Percentiles rank a stretch among this genome's conserved stretches.
phyloP scores from a whole-genome alignment of 2,888 invertebrate species.

The Ochropacha duplaris region DNA sequence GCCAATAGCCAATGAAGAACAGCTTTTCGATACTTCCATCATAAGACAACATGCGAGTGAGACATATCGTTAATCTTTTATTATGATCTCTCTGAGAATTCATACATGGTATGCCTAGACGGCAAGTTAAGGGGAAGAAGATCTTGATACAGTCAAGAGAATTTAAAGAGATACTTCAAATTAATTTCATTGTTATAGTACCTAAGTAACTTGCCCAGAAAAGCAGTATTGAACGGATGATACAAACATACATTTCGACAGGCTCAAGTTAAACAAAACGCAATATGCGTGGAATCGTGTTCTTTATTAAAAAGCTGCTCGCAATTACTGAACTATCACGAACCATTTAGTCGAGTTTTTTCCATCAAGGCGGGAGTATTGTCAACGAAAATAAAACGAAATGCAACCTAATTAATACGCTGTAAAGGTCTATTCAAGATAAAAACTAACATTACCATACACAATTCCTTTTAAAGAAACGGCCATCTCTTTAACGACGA shows the following conservation, averaged over 20 bases:
- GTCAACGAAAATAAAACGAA: conserved; percentile 6
- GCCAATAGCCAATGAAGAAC: no score
- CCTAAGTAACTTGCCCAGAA: background rate
- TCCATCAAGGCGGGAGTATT: background rate
- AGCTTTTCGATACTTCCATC: no score
- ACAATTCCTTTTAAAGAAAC: conserved; percentile 31
- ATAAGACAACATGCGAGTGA: no score
- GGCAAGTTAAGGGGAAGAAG: no score
- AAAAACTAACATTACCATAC: conserved; percentile 47
- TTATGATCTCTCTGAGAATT: no score
- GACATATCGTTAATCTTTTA: no score
- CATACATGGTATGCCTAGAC: no score
- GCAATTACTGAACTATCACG: background rate
- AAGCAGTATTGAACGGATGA: background rate
- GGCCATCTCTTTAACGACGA: conserved; percentile 37
- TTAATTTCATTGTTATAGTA: background rate
- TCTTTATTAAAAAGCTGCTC: background rate
- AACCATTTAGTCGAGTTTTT: background rate
- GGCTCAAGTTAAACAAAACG: background rate
- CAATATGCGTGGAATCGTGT: background rate
- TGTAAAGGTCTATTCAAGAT: conserved; percentile 29
- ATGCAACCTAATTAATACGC: conserved; percentile 14
- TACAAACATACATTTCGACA: background rate
- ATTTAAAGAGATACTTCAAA: no score
- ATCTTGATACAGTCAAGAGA: no score